Evolutionary conservation across 2,888 invertebrate species (phyloP), one percentile per base, ranked within the genome.

Genomic region (Leptogaster cylindrica): DNA sequence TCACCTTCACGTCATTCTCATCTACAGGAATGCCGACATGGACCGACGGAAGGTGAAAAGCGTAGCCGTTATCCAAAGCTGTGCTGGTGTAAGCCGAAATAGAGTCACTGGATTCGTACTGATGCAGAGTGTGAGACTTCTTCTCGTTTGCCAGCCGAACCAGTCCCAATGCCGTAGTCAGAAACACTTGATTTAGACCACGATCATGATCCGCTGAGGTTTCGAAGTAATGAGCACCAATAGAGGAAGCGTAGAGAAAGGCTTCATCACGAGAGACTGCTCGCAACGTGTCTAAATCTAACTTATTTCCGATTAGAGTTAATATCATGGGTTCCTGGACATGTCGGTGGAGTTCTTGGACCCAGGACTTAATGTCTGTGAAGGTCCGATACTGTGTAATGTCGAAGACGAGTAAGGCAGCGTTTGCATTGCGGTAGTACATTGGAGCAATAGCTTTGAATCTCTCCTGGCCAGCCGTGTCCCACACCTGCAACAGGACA

Each of bases 401-500:
- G 78, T 96, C 95, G 77, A 90, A 96, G 0, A 95, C 89, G 51
- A 95, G 82, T 52, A 95, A 84, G 0, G 95, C 95, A 0, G 93
- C 94, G 78, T 93, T 94, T 0, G 95, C 91, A 77, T 93, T 94
- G 61, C 95, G 84, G 78, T 96, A 96, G 78, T 95, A 96, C 93
- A 95, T 93, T 5, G 96, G 95, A 0, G 94, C 93, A 89, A 96
- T 95, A 0, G 95, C 90, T 68, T 91, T 86, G 78, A 94, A 96
- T 3, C 79, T 76, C 73, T 81, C 80, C 72, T 79, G 79, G 0
- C 81, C 81, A 33, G 81, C 81, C n/a, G 79, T 81, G 71, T 81
- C 79, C 81, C 81, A 81, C 64, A 81, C 77, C 81, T 81, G 70
- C n/a, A n/a, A n/a, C n/a, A n/a, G n/a, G n/a, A n/a, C n/a, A n/a